Evolutionary conservation across 2,888 invertebrate genomes (phyloP).

Genomic region (Camptogramma bilineatum): DNA sequence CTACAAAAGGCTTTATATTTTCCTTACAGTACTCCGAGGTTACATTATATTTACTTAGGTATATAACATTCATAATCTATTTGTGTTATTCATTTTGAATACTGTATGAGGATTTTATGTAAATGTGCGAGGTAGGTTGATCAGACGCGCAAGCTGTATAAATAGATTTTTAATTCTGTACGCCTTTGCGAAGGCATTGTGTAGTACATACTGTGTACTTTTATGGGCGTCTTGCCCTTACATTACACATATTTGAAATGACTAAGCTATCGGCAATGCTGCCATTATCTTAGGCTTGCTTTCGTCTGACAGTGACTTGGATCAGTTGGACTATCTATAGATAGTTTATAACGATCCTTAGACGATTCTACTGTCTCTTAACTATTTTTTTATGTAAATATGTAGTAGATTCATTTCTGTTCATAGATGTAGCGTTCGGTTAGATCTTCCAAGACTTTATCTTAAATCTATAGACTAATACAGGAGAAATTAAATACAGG

Average conservation of each 20-base stretch:
- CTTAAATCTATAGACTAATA: conserved; percentile 1
- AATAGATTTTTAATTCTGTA: conserved; percentile 57
- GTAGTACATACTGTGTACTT: conserved; percentile 28
- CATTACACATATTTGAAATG: conserved; percentile 10
- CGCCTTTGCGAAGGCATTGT: conserved; percentile 54
- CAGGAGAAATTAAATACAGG: background rate
- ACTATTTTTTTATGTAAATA: too few relatives aligned
- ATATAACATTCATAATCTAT: conserved; percentile 35
- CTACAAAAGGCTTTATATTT: background rate
- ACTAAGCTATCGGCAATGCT: conserved; percentile 1
- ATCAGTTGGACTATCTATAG: background rate
- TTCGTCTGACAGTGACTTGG: too few relatives aligned
- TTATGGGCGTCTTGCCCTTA: conserved; percentile 31
- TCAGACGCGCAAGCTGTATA: conserved; percentile 64
- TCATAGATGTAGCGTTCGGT: too few relatives aligned
- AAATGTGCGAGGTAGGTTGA: conserved; percentile 63
- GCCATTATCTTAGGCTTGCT: too few relatives aligned
- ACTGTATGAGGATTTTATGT: conserved; percentile 56
- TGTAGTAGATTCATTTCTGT: background rate
- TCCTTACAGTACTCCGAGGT: background rate
- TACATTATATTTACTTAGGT: conserved; percentile 10
- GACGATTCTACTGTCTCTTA: conserved; percentile 2
- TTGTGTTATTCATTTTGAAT: conserved; percentile 48
- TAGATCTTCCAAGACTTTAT: background rate
- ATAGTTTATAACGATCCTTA: background rate